Evolutionary conservation across 2,888 invertebrate species (phyloP).

Genomic region (Patella pellucida): DNA sequence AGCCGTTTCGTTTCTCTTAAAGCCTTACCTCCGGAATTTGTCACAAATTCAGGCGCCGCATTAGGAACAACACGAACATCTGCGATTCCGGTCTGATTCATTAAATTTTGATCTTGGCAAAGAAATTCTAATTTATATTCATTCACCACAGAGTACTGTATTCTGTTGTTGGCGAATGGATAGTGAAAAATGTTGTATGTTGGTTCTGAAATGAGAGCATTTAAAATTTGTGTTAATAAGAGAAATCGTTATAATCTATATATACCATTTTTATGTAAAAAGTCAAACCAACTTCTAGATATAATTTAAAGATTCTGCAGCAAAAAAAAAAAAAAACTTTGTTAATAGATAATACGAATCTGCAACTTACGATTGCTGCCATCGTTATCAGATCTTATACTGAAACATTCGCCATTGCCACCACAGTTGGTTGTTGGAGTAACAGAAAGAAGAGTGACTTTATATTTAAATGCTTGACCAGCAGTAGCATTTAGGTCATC

Average conservation of each 20-base stretch:
- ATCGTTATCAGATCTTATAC: neutral
- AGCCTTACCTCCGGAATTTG: neutral
- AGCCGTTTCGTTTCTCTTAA: too few species aligned
- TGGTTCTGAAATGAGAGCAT: neutral
- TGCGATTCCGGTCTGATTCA: neutral
- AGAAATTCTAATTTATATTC: neutral
- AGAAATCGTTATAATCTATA: too few species aligned
- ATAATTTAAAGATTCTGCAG: too few species aligned
- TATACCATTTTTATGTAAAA: too few species aligned
- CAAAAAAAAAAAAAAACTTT: too few species aligned
- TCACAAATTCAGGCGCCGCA: neutral
- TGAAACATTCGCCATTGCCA: neutral
- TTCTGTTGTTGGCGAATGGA: neutral
- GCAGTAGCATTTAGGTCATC: too few species aligned
- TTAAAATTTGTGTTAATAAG: too few species aligned
- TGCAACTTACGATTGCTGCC: neutral
- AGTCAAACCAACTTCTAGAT: too few species aligned
- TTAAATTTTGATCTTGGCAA: neutral
- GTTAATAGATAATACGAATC: too few species aligned
- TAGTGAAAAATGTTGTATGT: neutral
- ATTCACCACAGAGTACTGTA: neutral
- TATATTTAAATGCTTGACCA: slow-evolving; percentile 9
- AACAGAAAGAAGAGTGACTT: neutral
- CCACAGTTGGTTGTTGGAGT: neutral
- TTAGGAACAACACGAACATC: neutral